A percentile compares a stretch with the other conserved stretches of the same genome.
phyloP scores from a whole-genome alignment of 2,888 invertebrate species.

The Dryomyza anilis region DNA sequence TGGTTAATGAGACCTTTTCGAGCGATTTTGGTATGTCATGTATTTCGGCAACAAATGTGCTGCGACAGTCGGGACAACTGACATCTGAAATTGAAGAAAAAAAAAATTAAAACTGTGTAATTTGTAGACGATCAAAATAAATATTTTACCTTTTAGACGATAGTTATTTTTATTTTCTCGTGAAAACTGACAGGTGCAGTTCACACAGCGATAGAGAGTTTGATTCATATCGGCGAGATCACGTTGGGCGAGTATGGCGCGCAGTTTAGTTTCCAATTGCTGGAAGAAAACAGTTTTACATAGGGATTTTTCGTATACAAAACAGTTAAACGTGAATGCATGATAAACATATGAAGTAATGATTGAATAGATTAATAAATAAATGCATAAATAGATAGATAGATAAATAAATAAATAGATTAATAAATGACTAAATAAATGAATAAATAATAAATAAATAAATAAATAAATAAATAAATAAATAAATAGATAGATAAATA shows the following conservation, averaged over 20 bases:
- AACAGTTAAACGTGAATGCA: too few species aligned
- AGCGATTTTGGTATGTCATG: slow-evolving; percentile 46
- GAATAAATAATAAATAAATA: too few species aligned
- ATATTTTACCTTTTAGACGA: slow-evolving; percentile 31
- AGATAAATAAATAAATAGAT: too few species aligned
- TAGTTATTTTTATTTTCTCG: slow-evolving; percentile 58
- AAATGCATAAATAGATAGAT: too few species aligned
- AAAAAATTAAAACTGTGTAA: too few species aligned
- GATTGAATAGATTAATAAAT: too few species aligned
- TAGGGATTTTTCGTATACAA: too few species aligned
- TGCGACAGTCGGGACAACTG: slow-evolving; percentile 67
- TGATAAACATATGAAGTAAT: too few species aligned
- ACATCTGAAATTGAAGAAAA: slow-evolving; percentile 45
- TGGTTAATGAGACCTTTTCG: slow-evolving; percentile 36
- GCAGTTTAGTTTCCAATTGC: slow-evolving; percentile 62
- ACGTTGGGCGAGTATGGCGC: slow-evolving; percentile 62
- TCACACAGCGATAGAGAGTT: slow-evolving; percentile 66
- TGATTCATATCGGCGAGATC: slow-evolving; percentile 63
- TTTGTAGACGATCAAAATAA: too few species aligned
- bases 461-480: too few species aligned
- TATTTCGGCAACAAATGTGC: slow-evolving; percentile 64
- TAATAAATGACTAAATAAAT: too few species aligned
- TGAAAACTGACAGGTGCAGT: slow-evolving; percentile 68
- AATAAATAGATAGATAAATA: too few species aligned
- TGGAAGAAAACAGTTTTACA: slow-evolving; percentile 38